phyloP scores from a whole-genome alignment of 2,888 invertebrate species.

The Chrysina gloriosa region DNA sequence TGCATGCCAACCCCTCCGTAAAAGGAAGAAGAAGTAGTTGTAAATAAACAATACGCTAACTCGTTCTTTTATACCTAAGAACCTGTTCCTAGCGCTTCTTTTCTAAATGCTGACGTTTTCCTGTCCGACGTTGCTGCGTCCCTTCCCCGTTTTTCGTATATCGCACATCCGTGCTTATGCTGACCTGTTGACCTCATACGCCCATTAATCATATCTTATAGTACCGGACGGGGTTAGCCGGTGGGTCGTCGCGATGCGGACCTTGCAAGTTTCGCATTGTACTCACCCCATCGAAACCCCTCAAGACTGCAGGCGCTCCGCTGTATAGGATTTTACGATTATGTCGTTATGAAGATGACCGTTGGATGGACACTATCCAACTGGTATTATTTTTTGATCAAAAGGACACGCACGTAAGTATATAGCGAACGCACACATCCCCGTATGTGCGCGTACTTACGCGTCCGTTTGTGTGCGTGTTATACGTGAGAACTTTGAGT shows the following conservation, averaged over 20 bases:
- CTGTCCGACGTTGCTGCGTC: conserved; percentile 26
- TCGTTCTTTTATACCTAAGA: conserved; percentile 35
- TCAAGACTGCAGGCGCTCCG: not conserved
- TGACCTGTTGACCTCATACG: conserved; percentile 64
- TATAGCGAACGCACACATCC: not conserved
- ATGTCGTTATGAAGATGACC: conserved; percentile 66
- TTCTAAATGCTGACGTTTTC: conserved; percentile 32
- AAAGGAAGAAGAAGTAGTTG: conserved; percentile 27
- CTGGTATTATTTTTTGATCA: conserved; percentile 40
- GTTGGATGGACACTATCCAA: conserved; percentile 54
- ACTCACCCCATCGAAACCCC: not conserved
- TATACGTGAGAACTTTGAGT: conserved; percentile 61
- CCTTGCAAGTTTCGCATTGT: conserved; percentile 37
- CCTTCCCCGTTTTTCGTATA: conserved; percentile 3
- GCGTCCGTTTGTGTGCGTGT: not conserved
- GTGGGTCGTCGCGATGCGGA: conserved; percentile 53
- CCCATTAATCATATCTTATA: conserved; percentile 67
- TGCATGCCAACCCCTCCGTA: conserved; percentile 53
- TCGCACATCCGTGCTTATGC: conserved; percentile 34
- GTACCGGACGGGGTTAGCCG: conserved; percentile 58
- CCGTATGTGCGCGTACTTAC: not conserved
- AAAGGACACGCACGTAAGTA: conserved; percentile 23
- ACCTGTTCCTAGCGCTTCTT: conserved; percentile 32
- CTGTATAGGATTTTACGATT: conserved; percentile 55
- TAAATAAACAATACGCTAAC: conserved; percentile 35